Base-by-base conservation (phyloP, 1,140 invertebrate species). In the Zaprionus gabonicus region DNA sequence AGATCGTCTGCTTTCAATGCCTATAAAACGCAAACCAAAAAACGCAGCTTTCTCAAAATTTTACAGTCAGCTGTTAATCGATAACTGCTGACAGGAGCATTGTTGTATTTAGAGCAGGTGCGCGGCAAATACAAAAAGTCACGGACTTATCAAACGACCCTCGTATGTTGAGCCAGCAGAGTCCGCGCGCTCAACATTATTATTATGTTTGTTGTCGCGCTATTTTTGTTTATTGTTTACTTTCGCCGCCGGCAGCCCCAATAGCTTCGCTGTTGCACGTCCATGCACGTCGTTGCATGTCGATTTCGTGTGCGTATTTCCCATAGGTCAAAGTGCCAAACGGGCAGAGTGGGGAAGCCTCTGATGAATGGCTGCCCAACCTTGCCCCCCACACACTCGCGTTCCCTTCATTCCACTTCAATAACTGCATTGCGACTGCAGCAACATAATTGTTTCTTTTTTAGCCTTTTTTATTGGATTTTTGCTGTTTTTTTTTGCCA, bases 131-230 rank as follows among this genome's bases (percentile, higher is more conserved):
- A n/a, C n/a, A n/a, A n/a, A n/a, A n/a, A n/a, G n/a, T n/a, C n/a
- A n/a, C n/a, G n/a, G n/a, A n/a, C n/a, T n/a, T n/a, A n/a, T n/a
- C n/a, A n/a, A n/a, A n/a, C n/a, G n/a, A n/a, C n/a, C n/a, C n/a
- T n/a, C n/a, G n/a, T n/a, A 69, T 69, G 44, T 44, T 51, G 58
- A 69, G 66, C 66, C 28, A 51, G 36, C n/a, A 51, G 34, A 31
- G 38, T 59, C n/a, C 28, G 25, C n/a, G 13, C 56, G 7, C 41
- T 51, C 56, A 69, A 69, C 20, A 59, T 51, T 59, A 68, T 68
- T 68, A 69, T 59, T 59, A 34, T 59, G 38, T 27, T 65, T 51
- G n/a, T 25, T 57, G 41, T 56, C 23, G 25, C 64, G 55, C 27
- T 59, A 31, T 58, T 58, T 44, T 46, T 46, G 25, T 62, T 46